Conservation (phyloP, 2,888 invertebrate species). For the Tanytarsus gracilentus region DNA sequence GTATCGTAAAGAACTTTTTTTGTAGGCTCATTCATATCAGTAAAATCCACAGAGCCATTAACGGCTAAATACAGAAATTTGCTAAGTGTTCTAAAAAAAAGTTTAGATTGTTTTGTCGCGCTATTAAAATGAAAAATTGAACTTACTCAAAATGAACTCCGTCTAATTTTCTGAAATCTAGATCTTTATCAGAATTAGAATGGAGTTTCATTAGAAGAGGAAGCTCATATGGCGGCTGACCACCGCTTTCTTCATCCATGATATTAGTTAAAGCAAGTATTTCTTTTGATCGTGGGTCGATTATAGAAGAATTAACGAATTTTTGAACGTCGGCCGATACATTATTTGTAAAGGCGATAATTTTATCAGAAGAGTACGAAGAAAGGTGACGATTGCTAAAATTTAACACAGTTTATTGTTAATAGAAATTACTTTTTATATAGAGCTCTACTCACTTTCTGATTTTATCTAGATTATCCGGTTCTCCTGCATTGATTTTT, state of each 20-base stretch:
- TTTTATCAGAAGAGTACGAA: neutral
- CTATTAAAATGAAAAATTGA: neutral
- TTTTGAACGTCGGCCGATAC: neutral
- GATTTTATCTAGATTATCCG: slow-evolving; percentile 24
- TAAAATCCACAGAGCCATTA: neutral
- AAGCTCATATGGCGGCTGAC: neutral
- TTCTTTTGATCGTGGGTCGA: neutral
- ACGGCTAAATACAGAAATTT: slow-evolving; percentile 10
- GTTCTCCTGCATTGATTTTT: slow-evolving; percentile 7
- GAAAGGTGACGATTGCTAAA: neutral
- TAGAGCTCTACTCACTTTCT: neutral
- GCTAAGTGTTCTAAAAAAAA: slow-evolving; percentile 11
- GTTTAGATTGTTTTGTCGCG: neutral
- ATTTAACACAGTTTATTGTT: neutral
- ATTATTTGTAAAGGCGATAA: slow-evolving; percentile 1
- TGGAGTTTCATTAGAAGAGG: neutral
- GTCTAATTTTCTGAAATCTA: neutral
- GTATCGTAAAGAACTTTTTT: slow-evolving; percentile 4
- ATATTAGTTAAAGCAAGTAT: neutral
- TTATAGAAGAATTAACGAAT: neutral
- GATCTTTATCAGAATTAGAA: neutral
- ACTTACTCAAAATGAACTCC: slow-evolving; percentile 16
- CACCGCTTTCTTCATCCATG: neutral
- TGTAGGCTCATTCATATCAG: neutral
- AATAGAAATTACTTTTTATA: neutral